Conservation (phyloP, 2,113 vertebrate species). For the Ploceus nigricollis region DNA sequence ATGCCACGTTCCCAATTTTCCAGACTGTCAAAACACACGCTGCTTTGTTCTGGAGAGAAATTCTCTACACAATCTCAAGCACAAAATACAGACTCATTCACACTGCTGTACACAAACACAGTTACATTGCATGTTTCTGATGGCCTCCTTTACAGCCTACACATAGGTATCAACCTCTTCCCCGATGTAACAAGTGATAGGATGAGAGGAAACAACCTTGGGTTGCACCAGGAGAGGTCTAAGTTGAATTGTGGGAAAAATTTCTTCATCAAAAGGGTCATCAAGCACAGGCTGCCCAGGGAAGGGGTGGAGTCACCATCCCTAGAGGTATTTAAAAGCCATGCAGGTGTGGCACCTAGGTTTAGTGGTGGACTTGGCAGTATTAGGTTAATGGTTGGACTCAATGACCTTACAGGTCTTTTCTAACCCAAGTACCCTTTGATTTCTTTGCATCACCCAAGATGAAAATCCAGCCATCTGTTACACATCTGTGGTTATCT, state of each 20-base stretch:
- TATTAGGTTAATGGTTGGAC: neutral
- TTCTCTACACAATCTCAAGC: neutral
- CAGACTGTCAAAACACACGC: neutral
- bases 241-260: neutral
- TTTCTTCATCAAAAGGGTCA: neutral
- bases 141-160: neutral
- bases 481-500: neutral
- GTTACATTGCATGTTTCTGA: neutral
- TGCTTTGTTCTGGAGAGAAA: neutral
- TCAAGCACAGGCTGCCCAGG: neutral
- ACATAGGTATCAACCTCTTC: neutral
- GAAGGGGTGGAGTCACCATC: neutral
- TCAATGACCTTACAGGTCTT: neutral
- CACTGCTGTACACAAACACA: neutral
- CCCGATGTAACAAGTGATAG: neutral
- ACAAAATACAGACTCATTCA: neutral
- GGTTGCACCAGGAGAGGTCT: neutral
- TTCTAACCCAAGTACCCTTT: neutral
- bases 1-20: fast-evolving
- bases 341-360: neutral
- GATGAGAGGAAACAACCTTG: fast-evolving
- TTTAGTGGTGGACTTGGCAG: neutral
- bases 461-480: neutral
- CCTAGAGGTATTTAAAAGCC: neutral
- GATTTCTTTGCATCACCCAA: neutral